Percentiles rank a stretch among this genome's conserved stretches.
These are phyloP conservation scores for Perognathus longimembris DNA, from an alignment of 2,113 vertebrate species.

Conservation along the genomic window DNA sequence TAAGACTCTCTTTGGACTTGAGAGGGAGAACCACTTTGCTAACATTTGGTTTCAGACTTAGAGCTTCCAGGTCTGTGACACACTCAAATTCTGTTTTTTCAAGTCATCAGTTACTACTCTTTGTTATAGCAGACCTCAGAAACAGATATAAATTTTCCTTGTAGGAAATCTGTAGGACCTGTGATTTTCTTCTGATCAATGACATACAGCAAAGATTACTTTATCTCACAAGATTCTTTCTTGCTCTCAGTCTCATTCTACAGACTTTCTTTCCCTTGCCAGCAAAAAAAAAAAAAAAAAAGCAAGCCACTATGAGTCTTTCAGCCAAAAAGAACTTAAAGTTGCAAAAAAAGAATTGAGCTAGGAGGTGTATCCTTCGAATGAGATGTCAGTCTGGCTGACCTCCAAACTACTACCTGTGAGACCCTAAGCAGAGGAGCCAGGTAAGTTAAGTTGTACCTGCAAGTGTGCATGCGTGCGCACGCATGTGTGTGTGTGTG, in stretches of 20 bases:
- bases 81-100: not conserved
- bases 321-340: not conserved
- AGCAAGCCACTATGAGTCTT: not conserved
- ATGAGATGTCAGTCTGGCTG: not conserved
- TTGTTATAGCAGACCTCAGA: not conserved
- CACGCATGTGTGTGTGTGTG: too few relatives aligned
- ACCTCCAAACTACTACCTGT: not conserved
- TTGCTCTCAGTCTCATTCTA: not conserved
- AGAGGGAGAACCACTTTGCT: not conserved
- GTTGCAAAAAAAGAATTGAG: not conserved
- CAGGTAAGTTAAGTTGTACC: not conserved
- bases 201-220: not conserved
- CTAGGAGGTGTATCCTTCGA: not conserved
- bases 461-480: too few relatives aligned
- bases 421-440: not conserved
- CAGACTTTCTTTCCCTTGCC: not conserved
- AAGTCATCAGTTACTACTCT: not conserved
- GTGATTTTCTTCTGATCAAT: not conserved
- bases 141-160: not conserved
- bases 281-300: slow-evolving; percentile 4
- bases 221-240: not conserved
- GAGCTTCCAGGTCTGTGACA: not conserved
- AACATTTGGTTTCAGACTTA: not conserved
- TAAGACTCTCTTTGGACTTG: not conserved
- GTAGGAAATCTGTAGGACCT: too few relatives aligned